Evolutionary conservation across 1,140 invertebrate genomes (phyloP).

Genomic region (Drosophila oshimai): DNA sequence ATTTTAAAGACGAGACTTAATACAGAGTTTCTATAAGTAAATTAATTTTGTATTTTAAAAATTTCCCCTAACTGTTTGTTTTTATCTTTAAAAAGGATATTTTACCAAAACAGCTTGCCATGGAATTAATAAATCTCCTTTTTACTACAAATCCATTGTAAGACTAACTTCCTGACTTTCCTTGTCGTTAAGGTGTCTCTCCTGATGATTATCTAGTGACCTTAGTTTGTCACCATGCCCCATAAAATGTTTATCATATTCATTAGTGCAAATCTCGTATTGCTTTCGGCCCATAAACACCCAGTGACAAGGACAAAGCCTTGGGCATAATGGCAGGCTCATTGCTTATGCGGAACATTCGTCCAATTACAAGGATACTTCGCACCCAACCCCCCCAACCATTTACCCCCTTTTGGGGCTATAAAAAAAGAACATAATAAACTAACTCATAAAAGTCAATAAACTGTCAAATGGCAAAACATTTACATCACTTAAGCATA

Average conservation of each 20-base stretch:
- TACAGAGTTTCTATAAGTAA: too few relatives aligned
- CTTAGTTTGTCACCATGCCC: not conserved
- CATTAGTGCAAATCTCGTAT: conserved; percentile 36
- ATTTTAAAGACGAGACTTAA: too few relatives aligned
- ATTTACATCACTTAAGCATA: conserved; percentile 69
- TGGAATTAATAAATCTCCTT: not conserved
- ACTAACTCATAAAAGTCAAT: conserved; percentile 75
- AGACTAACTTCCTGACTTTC: not conserved
- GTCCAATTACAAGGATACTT: conserved; percentile 47
- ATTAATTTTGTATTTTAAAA: too few relatives aligned
- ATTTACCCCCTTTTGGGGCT: conserved; percentile 10
- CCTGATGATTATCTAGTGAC: conserved; percentile 13
- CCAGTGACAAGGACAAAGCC: not conserved
- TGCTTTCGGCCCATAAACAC: conserved; percentile 32
- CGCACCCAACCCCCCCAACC: not conserved
- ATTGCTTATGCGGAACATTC: conserved; percentile 32
- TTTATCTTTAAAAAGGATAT: too few relatives aligned
- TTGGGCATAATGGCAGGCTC: not conserved
- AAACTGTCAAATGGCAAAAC: conserved; percentile 69
- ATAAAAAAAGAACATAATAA: conserved; percentile 56
- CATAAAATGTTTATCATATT: conserved; percentile 43
- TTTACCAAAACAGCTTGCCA: too few relatives aligned
- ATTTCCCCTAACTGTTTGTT: too few relatives aligned
- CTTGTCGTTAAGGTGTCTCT: not conserved
- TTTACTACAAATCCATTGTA: not conserved